These are phyloP conservation scores for Oscarella lobularis DNA, from an alignment of 37 sponge, comb jelly and placozoan species.

Conservation along the genomic window DNA sequence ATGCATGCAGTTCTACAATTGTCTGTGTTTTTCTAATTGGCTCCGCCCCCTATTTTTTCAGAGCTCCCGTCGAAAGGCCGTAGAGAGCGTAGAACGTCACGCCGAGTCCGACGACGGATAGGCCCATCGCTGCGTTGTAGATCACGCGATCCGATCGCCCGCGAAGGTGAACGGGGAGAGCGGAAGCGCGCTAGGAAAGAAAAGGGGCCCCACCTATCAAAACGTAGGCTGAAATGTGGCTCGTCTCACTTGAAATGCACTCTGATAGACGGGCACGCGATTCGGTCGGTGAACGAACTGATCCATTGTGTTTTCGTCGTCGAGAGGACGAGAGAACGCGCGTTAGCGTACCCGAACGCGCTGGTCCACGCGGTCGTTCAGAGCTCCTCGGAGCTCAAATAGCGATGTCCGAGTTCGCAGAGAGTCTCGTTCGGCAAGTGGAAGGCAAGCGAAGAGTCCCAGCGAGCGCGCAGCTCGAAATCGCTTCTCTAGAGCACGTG, in stretches of 20 bases:
- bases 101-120: slow-evolving; percentile 29
- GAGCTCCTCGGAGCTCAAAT: too few species aligned
- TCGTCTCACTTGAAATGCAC: slow-evolving; percentile 34
- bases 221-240: slow-evolving; percentile 33
- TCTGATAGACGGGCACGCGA: slow-evolving; percentile 28
- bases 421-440: neutral
- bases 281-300: slow-evolving; percentile 32
- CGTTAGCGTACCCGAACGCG: too few species aligned
- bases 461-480: too few species aligned
- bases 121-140: slow-evolving; percentile 33
- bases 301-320: too few species aligned
- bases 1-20: neutral
- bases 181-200: slow-evolving; percentile 9
- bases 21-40: neutral
- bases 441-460: neutral
- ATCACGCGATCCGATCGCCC: slow-evolving; percentile 43
- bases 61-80: slow-evolving; percentile 20
- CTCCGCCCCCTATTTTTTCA: slow-evolving; percentile 21
- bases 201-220: slow-evolving; percentile 9
- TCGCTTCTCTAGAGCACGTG: too few species aligned
- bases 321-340: too few species aligned
- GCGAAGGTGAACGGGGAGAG: slow-evolving; percentile 32
- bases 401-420: neutral
- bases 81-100: slow-evolving; percentile 21
- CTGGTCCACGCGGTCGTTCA: too few species aligned